phyloP scores from a whole-genome alignment of 2,797 vertebrate genomes.

The Caiman crocodilus region DNA sequence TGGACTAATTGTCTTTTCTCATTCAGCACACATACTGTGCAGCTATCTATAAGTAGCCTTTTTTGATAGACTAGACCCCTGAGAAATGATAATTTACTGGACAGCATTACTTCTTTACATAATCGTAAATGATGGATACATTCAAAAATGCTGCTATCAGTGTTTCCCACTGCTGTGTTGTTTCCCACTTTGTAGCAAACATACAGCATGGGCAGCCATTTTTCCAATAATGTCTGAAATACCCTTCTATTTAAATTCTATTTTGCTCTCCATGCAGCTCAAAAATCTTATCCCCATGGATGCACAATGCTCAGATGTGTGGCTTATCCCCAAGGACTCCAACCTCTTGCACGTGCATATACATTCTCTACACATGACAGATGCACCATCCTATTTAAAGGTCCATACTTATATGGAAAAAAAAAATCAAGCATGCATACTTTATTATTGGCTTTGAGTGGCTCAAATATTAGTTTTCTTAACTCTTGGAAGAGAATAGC shows the following conservation, averaged over 20 bases:
- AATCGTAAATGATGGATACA: neutral
- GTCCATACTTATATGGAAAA: neutral
- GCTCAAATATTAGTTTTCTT: neutral
- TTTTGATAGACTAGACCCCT: neutral
- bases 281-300: conserved; percentile 3
- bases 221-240: no score
- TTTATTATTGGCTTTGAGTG: neutral
- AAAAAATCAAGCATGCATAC: neutral
- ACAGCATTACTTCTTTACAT: neutral
- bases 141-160: no score
- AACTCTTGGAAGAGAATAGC: accelerated
- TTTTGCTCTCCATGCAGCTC: no score
- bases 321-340: neutral
- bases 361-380: neutral
- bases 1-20: neutral
- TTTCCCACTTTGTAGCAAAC: no score
- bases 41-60: neutral
- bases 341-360: neutral
- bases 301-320: accelerated
- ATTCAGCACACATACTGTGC: neutral
- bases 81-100: conserved; percentile 28
- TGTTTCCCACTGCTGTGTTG: no score
- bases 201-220: no score
- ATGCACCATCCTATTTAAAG: neutral
- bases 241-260: no score